Conservation (phyloP, 1,140 invertebrate genomes). For the Tetragonula clypearis region DNA sequence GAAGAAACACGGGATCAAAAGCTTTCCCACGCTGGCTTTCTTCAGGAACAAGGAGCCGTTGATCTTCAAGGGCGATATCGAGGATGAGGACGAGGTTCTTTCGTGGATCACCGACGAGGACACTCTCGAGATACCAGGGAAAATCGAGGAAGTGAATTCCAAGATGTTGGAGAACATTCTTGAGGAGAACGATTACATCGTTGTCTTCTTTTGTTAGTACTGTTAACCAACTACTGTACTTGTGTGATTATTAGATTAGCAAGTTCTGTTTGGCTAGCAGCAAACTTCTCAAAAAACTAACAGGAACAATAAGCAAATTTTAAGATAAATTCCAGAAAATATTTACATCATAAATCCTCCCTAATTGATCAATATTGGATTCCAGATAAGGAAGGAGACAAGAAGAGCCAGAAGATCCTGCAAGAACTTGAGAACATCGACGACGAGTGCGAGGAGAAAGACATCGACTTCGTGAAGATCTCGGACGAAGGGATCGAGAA, state of each 20-base stretch:
- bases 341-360: neutral
- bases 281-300: no score
- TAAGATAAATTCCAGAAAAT: neutral
- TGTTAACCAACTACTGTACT: no score
- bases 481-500: constrained; percentile 94
- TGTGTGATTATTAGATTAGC: no score
- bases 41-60: constrained; percentile 95
- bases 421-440: constrained; percentile 96
- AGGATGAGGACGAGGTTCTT: constrained; percentile 94
- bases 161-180: constrained; percentile 96
- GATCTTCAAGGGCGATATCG: constrained; percentile 91
- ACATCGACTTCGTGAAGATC: constrained; percentile 96
- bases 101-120: constrained; percentile 96
- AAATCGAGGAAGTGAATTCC: constrained; percentile 96
- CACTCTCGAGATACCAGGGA: constrained; percentile 94
- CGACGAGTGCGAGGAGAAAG: constrained; percentile 95
- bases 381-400: constrained; percentile 93
- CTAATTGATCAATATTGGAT: constrained; percentile 40
- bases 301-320: no score
- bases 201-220: constrained; percentile 95
- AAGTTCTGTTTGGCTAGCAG: no score
- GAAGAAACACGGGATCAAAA: constrained; percentile 92
- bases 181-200: constrained; percentile 92
- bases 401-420: constrained; percentile 94
- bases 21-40: constrained; percentile 93